A percentile compares a stretch with the other conserved stretches of the same genome.
phyloP scores from a whole-genome alignment of 2,113 vertebrate species.

The Marmota monax region DNA sequence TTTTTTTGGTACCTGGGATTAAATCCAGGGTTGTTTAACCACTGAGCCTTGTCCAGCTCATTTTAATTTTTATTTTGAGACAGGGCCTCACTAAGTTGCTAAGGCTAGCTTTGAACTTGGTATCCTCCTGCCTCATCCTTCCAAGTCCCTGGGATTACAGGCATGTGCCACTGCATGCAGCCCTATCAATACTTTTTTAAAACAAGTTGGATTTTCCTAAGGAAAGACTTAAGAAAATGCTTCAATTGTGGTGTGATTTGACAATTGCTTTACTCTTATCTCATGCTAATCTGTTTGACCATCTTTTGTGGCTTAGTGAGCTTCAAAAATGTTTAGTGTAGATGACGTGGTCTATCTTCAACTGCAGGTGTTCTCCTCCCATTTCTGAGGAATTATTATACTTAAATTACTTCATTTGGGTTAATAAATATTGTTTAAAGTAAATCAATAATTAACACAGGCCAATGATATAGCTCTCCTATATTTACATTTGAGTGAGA shows the following conservation, averaged over 20 bases:
- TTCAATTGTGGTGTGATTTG: background rate
- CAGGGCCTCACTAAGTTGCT: too few relatives aligned
- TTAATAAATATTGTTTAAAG: background rate
- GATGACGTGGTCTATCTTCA: background rate
- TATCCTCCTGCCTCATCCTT: too few relatives aligned
- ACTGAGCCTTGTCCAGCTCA: too few relatives aligned
- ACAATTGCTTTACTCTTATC: background rate
- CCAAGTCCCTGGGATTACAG: too few relatives aligned
- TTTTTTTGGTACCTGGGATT: too few relatives aligned
- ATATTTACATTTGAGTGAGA: background rate
- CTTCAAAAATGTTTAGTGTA: background rate
- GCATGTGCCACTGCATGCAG: too few relatives aligned
- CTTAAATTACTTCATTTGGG: constrained; percentile 4
- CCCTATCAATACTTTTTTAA: background rate
- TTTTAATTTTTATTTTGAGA: too few relatives aligned
- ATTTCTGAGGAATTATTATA: background rate
- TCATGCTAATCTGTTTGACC: constrained; percentile 7
- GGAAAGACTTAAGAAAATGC: background rate
- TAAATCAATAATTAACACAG: constrained; percentile 4
- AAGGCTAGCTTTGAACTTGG: too few relatives aligned
- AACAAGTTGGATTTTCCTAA: constrained; percentile 16
- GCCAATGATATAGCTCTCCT: background rate
- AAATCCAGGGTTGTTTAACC: too few relatives aligned
- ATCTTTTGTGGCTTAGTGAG: background rate
- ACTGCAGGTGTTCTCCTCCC: background rate